Conservation (phyloP, 2,888 invertebrate species). For the Agrotis puta region DNA sequence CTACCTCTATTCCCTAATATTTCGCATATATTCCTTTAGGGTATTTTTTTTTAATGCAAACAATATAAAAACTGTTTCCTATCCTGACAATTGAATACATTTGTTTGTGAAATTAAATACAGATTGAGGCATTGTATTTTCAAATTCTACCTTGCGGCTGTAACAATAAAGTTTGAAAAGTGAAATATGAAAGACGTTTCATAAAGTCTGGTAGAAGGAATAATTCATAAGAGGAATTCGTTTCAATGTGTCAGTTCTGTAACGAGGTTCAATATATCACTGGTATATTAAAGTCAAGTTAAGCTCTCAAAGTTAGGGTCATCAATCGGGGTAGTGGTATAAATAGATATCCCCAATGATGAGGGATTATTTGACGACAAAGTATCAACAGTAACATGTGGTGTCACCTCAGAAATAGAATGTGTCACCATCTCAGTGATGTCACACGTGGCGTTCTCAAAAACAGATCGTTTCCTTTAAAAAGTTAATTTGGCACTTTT, state of each 20-base stretch:
- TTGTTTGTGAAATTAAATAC: constrained; percentile 78
- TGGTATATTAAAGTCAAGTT: constrained; percentile 85
- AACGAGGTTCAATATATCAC: constrained; percentile 82
- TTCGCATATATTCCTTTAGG: constrained; percentile 77
- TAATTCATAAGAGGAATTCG: constrained; percentile 78
- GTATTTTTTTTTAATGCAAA: constrained; percentile 74
- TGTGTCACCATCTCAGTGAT: constrained; percentile 77
- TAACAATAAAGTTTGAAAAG: constrained; percentile 64
- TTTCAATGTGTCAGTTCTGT: constrained; percentile 77
- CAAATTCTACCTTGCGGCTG: constrained; percentile 68
- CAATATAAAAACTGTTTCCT: constrained; percentile 80
- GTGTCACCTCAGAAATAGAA: constrained; percentile 83
- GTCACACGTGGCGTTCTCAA: constrained; percentile 88
- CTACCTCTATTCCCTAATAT: constrained; percentile 69
- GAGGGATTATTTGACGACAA: constrained; percentile 88
- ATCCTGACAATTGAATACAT: constrained; percentile 80
- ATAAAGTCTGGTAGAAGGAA: constrained; percentile 63
- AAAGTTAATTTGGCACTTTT: constrained; percentile 90
- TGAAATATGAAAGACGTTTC: constrained; percentile 69
- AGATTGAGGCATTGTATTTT: constrained; percentile 76
- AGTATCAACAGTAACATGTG: constrained; percentile 88
- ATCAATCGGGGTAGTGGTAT: constrained; percentile 82
- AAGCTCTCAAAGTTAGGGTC: constrained; percentile 80
- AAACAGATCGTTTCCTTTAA: constrained; percentile 91
- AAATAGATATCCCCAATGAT: constrained; percentile 86